A percentile compares a stretch with the other conserved stretches of the same genome.
Evolutionary conservation across 2,113 vertebrate species (phyloP).

Genomic region (Carollia perspicillata): DNA sequence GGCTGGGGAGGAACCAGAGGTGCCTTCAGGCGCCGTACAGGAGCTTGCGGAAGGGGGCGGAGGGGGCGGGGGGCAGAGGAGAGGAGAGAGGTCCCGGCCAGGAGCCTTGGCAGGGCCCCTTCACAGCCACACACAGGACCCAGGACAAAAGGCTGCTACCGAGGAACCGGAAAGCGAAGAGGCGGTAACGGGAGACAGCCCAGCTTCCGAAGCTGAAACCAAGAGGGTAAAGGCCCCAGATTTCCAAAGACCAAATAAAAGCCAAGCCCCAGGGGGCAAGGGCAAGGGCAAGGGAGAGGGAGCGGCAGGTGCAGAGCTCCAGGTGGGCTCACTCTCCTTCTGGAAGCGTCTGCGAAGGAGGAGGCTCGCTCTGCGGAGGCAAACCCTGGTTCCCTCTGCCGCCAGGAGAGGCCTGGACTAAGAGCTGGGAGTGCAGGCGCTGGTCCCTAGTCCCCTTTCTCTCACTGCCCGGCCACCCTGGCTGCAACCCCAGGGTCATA

Average conservation of each 20-base stretch:
- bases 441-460: background rate
- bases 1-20: background rate
- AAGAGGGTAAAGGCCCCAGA: background rate
- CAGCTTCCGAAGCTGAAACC: background rate
- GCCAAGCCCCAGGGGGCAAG: fast-evolving
- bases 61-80: fast-evolving
- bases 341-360: fast-evolving
- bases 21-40: fast-evolving
- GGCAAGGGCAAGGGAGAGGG: background rate
- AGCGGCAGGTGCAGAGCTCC: too few relatives aligned
- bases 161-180: background rate
- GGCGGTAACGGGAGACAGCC: fast-evolving
- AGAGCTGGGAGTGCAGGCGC: fast-evolving
- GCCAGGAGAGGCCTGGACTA: background rate
- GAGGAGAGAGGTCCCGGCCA: background rate
- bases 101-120: background rate
- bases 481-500: background rate
- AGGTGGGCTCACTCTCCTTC: too few relatives aligned
- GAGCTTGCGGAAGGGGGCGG: background rate
- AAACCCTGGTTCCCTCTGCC: background rate
- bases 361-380: background rate
- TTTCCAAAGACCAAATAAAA: background rate
- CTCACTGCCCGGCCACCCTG: background rate
- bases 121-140: background rate
- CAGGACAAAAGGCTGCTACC: background rate